phyloP scores from a whole-genome alignment of 2,888 invertebrate species.

The Phortica okadai region DNA sequence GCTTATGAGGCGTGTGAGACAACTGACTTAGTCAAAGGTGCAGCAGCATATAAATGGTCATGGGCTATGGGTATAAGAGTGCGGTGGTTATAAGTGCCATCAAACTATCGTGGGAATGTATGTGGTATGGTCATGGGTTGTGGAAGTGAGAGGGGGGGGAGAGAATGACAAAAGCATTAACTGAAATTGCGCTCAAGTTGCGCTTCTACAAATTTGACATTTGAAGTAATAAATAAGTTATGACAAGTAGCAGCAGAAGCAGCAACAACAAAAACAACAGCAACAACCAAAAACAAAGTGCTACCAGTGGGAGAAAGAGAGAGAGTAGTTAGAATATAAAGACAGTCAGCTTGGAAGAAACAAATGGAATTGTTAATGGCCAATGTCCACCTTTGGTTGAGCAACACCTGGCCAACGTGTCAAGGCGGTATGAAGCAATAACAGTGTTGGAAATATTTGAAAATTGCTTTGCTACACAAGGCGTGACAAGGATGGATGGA shows the following conservation, averaged over 20 bases:
- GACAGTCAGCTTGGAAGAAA: not conserved
- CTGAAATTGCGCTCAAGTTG: slow-evolving; percentile 35
- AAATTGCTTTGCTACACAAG: no score
- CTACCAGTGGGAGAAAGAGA: not conserved
- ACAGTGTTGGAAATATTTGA: not conserved
- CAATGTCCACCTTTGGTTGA: not conserved
- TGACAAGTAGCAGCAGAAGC: slow-evolving; percentile 42
- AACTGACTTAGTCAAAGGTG: no score
- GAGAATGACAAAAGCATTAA: no score
- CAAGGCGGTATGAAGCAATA: not conserved
- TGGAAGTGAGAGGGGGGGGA: no score
- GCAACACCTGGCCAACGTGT: not conserved
- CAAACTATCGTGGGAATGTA: no score
- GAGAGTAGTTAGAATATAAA: not conserved
- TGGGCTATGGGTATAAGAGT: no score
- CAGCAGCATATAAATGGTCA: no score
- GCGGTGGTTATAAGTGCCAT: no score
- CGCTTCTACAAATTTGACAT: slow-evolving; percentile 62
- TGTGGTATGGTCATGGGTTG: no score
- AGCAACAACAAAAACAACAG: not conserved
- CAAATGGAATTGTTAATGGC: slow-evolving; percentile 24
- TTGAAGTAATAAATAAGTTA: slow-evolving; percentile 66
- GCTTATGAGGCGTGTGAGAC: no score
- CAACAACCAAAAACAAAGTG: slow-evolving; percentile 1
- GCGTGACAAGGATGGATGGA: no score